A percentile compares a stretch with the other conserved stretches of the same genome.
Evolutionary conservation across 2,797 vertebrate species (phyloP).

Genomic region (Avahi laniger): DNA sequence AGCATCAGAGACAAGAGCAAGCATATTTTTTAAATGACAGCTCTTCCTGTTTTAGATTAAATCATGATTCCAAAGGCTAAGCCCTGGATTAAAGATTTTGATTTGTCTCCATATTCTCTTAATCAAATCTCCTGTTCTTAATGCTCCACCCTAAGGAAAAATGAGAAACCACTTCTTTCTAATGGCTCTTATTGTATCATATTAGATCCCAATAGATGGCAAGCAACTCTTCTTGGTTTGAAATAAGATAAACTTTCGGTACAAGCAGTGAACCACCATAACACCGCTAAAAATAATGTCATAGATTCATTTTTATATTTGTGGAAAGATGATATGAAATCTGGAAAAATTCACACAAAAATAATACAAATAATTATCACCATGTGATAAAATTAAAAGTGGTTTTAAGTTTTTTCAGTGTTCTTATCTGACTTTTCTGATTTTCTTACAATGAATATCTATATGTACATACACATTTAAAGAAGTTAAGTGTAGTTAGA

Average conservation of each 20-base stretch:
- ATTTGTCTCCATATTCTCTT: constrained; percentile 71
- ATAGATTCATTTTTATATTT: constrained; percentile 10
- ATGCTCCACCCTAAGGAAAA: constrained; percentile 60
- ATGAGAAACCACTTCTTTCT: constrained; percentile 65
- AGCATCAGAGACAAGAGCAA: constrained; percentile 60
- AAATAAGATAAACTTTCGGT: constrained; percentile 51
- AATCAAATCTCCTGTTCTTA: constrained; percentile 69
- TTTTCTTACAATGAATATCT: background rate
- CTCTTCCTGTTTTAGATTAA: constrained; percentile 70
- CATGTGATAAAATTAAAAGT: background rate
- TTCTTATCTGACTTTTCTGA: background rate
- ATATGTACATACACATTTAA: background rate
- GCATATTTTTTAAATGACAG: constrained; percentile 70
- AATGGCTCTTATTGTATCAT: constrained; percentile 62
- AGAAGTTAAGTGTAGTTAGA: background rate
- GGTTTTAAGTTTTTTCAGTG: background rate
- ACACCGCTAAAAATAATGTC: constrained; percentile 17
- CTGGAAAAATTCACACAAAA: background rate
- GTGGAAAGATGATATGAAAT: background rate
- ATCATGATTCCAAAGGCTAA: constrained; percentile 62
- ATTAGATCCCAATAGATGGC: constrained; percentile 38
- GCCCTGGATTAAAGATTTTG: constrained; percentile 69
- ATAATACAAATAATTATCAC: background rate
- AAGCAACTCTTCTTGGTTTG: constrained; percentile 55
- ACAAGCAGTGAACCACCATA: background rate